Evolutionary conservation across 2,797 vertebrate species (phyloP), one percentile per base, ranked within the genome.

Genomic region (Dromococcyx pavoninus): DNA sequence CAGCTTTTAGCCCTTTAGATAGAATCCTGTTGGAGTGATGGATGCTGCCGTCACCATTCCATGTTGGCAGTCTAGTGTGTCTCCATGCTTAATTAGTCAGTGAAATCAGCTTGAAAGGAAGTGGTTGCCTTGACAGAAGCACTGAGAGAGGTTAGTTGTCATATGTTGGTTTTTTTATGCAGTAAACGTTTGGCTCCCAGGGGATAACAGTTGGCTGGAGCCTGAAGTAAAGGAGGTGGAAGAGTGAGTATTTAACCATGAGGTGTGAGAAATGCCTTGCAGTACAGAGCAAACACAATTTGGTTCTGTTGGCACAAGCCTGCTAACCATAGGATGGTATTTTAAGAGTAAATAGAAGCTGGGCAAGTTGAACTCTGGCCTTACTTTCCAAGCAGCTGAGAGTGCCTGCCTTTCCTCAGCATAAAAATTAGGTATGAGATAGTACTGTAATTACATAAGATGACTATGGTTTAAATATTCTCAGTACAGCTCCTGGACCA

Each of bases 61-160:
- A 11, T 51, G 65, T 16, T 69, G 67, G 53, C 88, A 94, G 54
- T 39, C 83, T 94, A 88, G 74, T 94, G 77, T 90, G 43, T 65
- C 71, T 94, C 66, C 46, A 76, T 90, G 91, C 80, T 90, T 94
- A 88, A 94, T 91, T 96, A 95, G 76, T 46, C 67, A 76, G 86
- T 41, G 89, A 94, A 93, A 96, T 96, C 80, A 89, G n/a, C 77
- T 79, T 88, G 67, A 95, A 93, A 93, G 86, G 53, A 76, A 94
- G 86, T 67, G 76, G 51, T 93, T 96, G 89, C 70, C 67, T 86
- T 93, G 89, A 90, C 70, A 93, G 91, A 78, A 79, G 76, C 89
- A 67, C 14, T 39, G 53, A 73, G 86, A 7, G n/a, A 24, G 56
- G 44, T 18, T 87, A 82, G 62, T 58, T 50, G 41, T 96, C 39